Percentiles rank a stretch among this genome's conserved stretches.
These are phyloP conservation scores for Zaprionus ghesquierei DNA, from an alignment of 1,140 invertebrate species.

Conservation along the genomic window DNA sequence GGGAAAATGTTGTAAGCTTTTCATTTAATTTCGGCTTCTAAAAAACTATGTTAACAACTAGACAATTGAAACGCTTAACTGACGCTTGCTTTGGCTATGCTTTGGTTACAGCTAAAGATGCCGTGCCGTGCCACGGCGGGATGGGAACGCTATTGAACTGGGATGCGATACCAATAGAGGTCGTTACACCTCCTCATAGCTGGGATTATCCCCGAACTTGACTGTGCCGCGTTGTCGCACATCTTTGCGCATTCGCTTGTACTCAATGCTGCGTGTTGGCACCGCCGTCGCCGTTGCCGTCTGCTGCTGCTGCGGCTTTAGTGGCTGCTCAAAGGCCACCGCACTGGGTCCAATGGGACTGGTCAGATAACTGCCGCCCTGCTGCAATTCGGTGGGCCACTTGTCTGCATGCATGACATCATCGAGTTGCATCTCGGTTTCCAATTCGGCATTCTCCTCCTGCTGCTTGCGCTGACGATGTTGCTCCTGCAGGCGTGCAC, in stretches of 20 bases:
- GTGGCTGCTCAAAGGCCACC: conserved; percentile 62
- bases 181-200: conserved; percentile 52
- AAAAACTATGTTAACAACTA: conserved; percentile 45
- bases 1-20: conserved; percentile 7
- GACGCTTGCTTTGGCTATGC: conserved; percentile 56
- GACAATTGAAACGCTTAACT: conserved; percentile 46
- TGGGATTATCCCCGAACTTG: conserved; percentile 65
- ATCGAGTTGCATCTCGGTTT: conserved; percentile 50
- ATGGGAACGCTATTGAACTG: not conserved
- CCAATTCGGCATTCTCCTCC: conserved; percentile 50
- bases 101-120: conserved; percentile 55
- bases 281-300: conserved; percentile 40
- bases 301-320: conserved; percentile 35
- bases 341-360: conserved; percentile 71
- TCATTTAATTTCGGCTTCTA: conserved; percentile 30
- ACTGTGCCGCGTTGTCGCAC: conserved; percentile 59
- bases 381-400: conserved; percentile 63
- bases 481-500: conserved; percentile 66
- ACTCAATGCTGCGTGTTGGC: conserved; percentile 27
- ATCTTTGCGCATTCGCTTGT: conserved; percentile 54
- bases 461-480: conserved; percentile 57
- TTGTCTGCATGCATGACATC: conserved; percentile 67
- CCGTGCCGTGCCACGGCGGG: not conserved
- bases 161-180: not conserved
- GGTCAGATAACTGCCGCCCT: conserved; percentile 59